Base-by-base conservation (phyloP, 2,113 vertebrate species). In the Dinomys branickii region DNA sequence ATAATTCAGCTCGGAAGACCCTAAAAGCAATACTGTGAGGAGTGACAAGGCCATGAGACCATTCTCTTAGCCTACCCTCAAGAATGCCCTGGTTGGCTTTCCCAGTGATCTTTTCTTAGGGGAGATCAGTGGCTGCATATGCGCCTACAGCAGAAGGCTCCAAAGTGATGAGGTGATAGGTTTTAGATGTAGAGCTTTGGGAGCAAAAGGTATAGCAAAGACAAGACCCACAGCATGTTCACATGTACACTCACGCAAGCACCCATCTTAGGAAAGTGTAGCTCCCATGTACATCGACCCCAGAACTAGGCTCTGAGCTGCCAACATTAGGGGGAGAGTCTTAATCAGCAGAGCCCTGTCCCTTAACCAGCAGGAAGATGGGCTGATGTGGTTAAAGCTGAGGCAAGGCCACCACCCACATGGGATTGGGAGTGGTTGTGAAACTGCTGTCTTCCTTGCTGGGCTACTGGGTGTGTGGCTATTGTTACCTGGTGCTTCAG, bases 91-190 rank as follows among this genome's bases (percentile, higher is more conserved):
- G 54, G 28, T 33, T 84, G 50, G 41, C 63, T 95, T 87, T 67
- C 77, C 52, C 78, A 56, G 69, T 84, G 52, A 95, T 22, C 33
- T 95, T 95, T 91, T 82, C 47, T 93, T 81, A 90, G 54, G 91
- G 35, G 90, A 63, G 52, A 96, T 90, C 59, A 88, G 44, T 80
- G 28, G 35, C 59, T 78, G 12, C 58, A 71, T n/a, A 78, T 35
- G 30, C 67, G 13, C 38, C 92, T 92, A 41, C 35, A 65, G 30
- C 47, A 94, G 5, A 67, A 88, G 71, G 44, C 84, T 88, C 38
- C 59, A 44, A 90, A 63, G 54, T 58, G 56, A 90, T 59, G 44
- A 81, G 35, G 73, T 71, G 63, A 88, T 19, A 88, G 84, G 78
- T 80, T 95, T 84, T 91, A 89, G 24, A 83, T 67, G 91, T 90